phyloP scores from a whole-genome alignment of 2,888 invertebrate genomes.

The Gasteruption jaculator region DNA sequence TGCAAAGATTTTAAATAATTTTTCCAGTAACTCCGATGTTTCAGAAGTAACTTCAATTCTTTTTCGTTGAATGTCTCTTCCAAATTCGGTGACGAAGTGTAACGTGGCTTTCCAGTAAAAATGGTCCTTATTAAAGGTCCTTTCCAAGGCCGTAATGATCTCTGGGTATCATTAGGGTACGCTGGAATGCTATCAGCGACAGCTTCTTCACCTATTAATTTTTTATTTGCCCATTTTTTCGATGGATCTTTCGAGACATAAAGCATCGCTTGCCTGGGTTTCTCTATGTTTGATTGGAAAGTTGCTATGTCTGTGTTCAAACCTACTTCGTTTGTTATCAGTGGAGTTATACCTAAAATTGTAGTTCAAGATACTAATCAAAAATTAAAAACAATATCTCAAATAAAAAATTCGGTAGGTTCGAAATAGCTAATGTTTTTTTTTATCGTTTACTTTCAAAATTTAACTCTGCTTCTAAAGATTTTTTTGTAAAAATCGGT shows the following conservation, averaged over 20 bases:
- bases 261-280: constrained; percentile 31
- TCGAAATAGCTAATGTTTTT: not conserved
- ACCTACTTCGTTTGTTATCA: constrained; percentile 42
- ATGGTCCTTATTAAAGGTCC: constrained; percentile 6
- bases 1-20: too few species aligned
- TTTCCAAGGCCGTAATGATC: constrained; percentile 39
- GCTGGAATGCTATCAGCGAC: constrained; percentile 35
- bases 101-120: constrained; percentile 2
- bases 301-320: constrained; percentile 37
- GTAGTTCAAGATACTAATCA: not conserved
- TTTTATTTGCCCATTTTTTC: constrained; percentile 23
- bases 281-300: constrained; percentile 27
- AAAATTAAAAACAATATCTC: not conserved
- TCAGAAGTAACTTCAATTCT: too few species aligned
- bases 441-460: too few species aligned
- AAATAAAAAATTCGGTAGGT: not conserved
- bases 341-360: constrained; percentile 36
- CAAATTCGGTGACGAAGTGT: too few species aligned
- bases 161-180: constrained; percentile 33
- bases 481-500: too few species aligned
- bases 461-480: too few species aligned
- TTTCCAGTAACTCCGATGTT: too few species aligned
- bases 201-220: constrained; percentile 13
- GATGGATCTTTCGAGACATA: constrained; percentile 7
- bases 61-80: too few species aligned